Evolutionary conservation across 2,797 vertebrate species (phyloP), one percentile per base, ranked within the genome.

Genomic region (Microctenopoma stevenorrisi): DNA sequence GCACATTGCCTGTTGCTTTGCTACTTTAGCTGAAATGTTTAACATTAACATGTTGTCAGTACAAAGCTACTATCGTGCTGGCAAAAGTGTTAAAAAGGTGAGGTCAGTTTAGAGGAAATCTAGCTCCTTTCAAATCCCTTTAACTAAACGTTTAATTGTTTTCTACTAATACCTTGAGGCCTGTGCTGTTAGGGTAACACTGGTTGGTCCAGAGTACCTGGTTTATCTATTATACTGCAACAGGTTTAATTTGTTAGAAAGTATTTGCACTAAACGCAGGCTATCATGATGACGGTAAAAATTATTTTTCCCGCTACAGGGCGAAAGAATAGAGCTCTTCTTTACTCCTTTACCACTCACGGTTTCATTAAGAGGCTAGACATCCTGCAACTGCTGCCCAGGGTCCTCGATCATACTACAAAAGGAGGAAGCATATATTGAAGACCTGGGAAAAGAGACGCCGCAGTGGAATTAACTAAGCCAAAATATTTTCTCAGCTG

Each of bases 391-490:
- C 7, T 54, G 26, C 48, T 10, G 54, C n/a, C 12, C 44, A 28
- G 43, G 40, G 28, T 4, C 13, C 3, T 14, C 49, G 35, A 42
- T 64, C 18, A 28, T 73, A 43, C 40, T 61, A 81, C 73, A 83
- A 72, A 78, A 52, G 68, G 51, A 78, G 75, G 72, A 82, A 81
- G 54, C 46, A 3, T 10, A 5, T 10, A 35, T 44, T 3, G 0
- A 56, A 63, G 50, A 72, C 79, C 62, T 73, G 66, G 50, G 66
- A 74, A 78, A 13, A 70, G 44, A 11, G 47, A 47, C 0, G 0
- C 76, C 26, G 5, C 30, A 59, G 0, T 33, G 7, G 25, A 53
- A 30, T 25, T 73, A 76, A 82, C 64, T 62, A 62, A 37, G 49
- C 13, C 25, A 15, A 71, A 49, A 72, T 72, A 58, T 72, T n/a